These are phyloP conservation scores for Tenebrosternarchus preto DNA, from an alignment of 2,113 vertebrate genomes.

Conservation along the genomic window DNA sequence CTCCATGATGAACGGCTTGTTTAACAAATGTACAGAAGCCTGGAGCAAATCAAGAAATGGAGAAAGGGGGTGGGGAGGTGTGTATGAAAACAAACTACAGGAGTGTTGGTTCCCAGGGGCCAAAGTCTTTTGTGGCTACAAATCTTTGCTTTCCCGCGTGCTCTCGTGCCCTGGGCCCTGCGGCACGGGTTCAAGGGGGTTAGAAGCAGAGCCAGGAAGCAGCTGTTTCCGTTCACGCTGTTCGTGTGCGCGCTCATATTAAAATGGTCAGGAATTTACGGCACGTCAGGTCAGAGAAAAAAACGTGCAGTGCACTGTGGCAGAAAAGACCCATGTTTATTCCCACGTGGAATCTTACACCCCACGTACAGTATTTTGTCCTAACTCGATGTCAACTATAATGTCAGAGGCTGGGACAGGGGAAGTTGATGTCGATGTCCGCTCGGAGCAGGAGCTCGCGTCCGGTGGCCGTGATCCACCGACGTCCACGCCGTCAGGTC, in stretches of 20 bases:
- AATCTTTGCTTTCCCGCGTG: constrained; percentile 1
- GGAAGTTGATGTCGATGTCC: constrained; percentile 6
- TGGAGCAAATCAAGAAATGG: not conserved
- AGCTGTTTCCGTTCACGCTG: no score
- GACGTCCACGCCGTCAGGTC: constrained; percentile 30
- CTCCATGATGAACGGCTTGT: constrained; percentile 26
- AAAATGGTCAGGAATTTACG: not conserved
- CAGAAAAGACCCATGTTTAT: not conserved
- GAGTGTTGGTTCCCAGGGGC: not conserved
- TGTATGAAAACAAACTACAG: not conserved
- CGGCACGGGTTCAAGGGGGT: no score
- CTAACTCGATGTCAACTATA: not conserved
- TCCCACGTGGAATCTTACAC: not conserved
- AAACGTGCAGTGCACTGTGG: not conserved
- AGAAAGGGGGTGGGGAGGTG: not conserved
- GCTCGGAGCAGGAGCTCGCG: constrained; percentile 35
- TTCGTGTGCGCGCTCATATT: not conserved
- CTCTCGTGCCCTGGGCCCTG: not conserved
- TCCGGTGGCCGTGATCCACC: constrained; percentile 28
- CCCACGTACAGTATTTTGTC: constrained; percentile 20
- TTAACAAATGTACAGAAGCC: constrained; percentile 6
- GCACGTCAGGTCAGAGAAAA: not conserved
- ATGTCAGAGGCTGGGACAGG: not conserved
- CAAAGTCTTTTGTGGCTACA: constrained; percentile 10
- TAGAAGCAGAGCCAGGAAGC: no score